A percentile compares a stretch with the other conserved stretches of the same genome.
These are phyloP conservation scores for Protomyctophum bolini DNA, from an alignment of 2,113 vertebrate genomes.

Conservation along the genomic window DNA sequence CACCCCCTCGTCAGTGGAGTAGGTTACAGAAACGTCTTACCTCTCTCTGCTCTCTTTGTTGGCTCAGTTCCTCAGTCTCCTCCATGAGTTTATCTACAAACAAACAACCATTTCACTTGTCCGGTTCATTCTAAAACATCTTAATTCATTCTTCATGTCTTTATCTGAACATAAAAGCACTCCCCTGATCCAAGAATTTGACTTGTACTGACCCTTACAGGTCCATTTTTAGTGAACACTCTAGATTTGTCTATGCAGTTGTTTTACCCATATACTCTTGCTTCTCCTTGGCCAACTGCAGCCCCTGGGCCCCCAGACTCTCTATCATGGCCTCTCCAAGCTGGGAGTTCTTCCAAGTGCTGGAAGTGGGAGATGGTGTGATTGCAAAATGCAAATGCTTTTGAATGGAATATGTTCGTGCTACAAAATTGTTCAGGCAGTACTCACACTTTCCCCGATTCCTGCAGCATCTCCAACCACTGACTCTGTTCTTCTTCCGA, in stretches of 20 bases:
- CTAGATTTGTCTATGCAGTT: too few relatives aligned
- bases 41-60: slow-evolving; percentile 93
- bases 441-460: slow-evolving; percentile 97
- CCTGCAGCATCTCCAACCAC: slow-evolving; percentile 96
- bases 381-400: too few relatives aligned
- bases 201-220: not conserved
- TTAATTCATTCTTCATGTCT: too few relatives aligned
- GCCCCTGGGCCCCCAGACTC: slow-evolving; percentile 95
- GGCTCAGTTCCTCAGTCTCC: slow-evolving; percentile 93
- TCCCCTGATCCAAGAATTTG: too few relatives aligned
- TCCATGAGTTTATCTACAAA: slow-evolving; percentile 95
- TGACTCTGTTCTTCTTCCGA: slow-evolving; percentile 90
- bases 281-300: slow-evolving; percentile 97
- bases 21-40: slow-evolving; percentile 60
- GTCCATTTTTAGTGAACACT: too few relatives aligned
- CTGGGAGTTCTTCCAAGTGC: slow-evolving; percentile 96
- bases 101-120: not conserved
- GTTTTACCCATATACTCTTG: slow-evolving; percentile 93
- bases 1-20: not conserved
- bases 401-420: too few relatives aligned
- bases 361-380: slow-evolving; percentile 50
- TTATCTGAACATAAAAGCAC: too few relatives aligned
- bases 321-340: slow-evolving; percentile 98
- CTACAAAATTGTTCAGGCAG: too few relatives aligned
- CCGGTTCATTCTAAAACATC: not conserved